Base-by-base conservation (phyloP, 2,888 invertebrate species). In the Orthonevra nobilis region DNA sequence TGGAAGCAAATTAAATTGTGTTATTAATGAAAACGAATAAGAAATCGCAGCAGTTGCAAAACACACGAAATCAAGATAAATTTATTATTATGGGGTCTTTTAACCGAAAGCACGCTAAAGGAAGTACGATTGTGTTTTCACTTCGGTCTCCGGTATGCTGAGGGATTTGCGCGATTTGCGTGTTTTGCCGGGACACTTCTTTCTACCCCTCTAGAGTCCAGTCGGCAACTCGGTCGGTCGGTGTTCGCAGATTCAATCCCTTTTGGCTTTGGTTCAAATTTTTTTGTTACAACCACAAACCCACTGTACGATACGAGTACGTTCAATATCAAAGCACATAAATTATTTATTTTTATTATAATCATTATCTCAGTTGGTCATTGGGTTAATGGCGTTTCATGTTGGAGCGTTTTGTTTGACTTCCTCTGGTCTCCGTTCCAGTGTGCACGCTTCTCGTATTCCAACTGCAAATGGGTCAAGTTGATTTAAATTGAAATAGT, bases 381-480 rank as follows among this genome's bases (percentile, higher is more conserved):
- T 79, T 79, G 79, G 79, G 79, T 79, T 79, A 79, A 79, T 79
- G 79, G 79, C 66, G 36, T 73, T 68, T 73, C 79, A 58, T 79
- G 79, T 36, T 36, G 38, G 44, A 14, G 38, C 36, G 12, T 42
- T 50, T 40, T 34, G 19, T 64, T 68, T 23, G 20, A 23, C 15
- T 9, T 5, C 23, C 12, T 26, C 9, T 34, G 56, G 14, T 2
- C 26, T 32, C 20, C 14, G 5, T 68, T 56, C 2, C 14, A 23
- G 12, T 14, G 1, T 23, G 20, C 6, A 19, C 28, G 26, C 5
- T 32, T 36, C 17, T 17, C 20, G 15, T 20, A 23, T 4, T 38
- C 23, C 56, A 32, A 20, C 26, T 54, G 40, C 28, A 46, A 77
- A 72, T 73, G 56, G 56, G 54, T 66, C 79, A 61, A 79, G 73